Base-by-base conservation (phyloP, 2,113 vertebrate species). In the Ageneiosus marmoratus region DNA sequence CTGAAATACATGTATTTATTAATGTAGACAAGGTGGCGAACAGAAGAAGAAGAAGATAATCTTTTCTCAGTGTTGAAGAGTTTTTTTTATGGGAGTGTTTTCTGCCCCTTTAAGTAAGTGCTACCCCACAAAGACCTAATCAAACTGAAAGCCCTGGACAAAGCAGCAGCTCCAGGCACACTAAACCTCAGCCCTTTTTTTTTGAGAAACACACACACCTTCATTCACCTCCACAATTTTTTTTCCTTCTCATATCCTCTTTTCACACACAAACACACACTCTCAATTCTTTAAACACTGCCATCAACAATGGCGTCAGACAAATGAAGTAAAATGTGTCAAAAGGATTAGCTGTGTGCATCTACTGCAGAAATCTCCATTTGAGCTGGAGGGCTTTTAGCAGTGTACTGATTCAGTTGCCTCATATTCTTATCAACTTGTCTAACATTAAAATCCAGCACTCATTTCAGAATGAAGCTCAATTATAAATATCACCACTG, bases 141-240 rank as follows among this genome's bases (percentile, higher is more conserved):
- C 96, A 96, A 92, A 95, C 94, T 96, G 96, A 98, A 98, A 98
- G 96, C 96, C 92, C 88, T 85, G 95, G 95, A 97, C 95, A 96
- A 95, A 95, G 95, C 92, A 91, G 94, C 94, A 41, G 89, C 84
- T 93, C 94, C 86, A 90, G 94, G 94, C 93, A 83, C 92, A 94
- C 95, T 95, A 93, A 94, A 95, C 94, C 95, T 72, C n/a, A 15
- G 93, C 94, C 93, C 18, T 41, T 94, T 94, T 93, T 60, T 58
- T 0, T 10, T 75, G 27, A 44, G 55, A 65, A 37, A 80, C 46
- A 56, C 65, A 75, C 74, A 63, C 27, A 60, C 37, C 69, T 73
- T 76, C 55, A 65, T 67, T 51, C 46, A 11, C 74, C 34, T 51
- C n/a, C 15, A 50, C 24, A 41, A 3, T 41, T 41, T 77, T 41